Base-by-base conservation (phyloP, 2,888 invertebrate species). In the Noctuana brunneofusca region DNA sequence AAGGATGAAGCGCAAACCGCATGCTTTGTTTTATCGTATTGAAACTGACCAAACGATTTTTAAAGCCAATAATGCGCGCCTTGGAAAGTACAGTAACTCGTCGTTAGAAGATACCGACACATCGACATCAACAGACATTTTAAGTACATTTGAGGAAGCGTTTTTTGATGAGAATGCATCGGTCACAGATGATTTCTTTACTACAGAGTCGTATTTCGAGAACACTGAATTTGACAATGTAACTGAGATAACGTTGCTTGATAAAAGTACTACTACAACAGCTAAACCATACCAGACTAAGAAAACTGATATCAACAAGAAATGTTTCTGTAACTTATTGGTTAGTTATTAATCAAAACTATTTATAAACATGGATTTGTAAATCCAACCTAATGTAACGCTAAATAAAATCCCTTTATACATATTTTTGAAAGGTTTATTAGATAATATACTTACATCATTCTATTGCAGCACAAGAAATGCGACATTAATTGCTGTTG, bases 401-500 rank as follows among this genome's bases (percentile, higher is more conserved):
- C 27, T 27, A 27, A 27, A 27, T 27, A 27, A 27, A 8, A 27
- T 27, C 9, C 27, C 27, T 27, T 27, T 27, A 9, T 27, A 27
- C 3, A 27, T 1, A 9, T 27, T 46, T 30, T 16, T 48, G 18
- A 52, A 32, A 49, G 18, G 49, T 18, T 54, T 9, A 1, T 56
- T 43, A 49, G 24, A 32, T 30, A 11, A 11, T n/a, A 49, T 50
- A 22, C 32, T 48, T 48, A 50, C 5, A 58, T 63, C 11, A 3
- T 12, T 14, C 27, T 57, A 54, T 84, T 84, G 6, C 80, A 95
- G 95, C 83, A 84, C 54, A 86, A 90, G 70, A 86, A 89, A 38
- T 97, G 97, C 84, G 96, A 97, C 83, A 92, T 96, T 58, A 95
- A 96, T 80, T 97, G 97, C 77, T 97, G 97, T 77, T 97, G 97